These are phyloP conservation scores for Echinops telfairi DNA, from an alignment of 2,113 vertebrate genomes.

Conservation along the genomic window DNA sequence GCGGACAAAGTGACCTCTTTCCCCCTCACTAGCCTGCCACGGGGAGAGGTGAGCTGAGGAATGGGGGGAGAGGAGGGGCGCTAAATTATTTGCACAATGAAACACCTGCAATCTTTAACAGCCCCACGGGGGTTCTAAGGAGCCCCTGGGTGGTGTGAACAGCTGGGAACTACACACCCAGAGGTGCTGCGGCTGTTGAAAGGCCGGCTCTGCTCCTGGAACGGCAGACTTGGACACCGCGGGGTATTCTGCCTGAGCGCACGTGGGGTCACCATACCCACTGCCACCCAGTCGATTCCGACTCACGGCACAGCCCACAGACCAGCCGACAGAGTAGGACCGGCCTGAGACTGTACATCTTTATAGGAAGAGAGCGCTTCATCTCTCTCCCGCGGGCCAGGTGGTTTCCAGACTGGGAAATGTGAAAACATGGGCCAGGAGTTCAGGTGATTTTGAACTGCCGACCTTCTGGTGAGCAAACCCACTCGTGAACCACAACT, in stretches of 20 bases:
- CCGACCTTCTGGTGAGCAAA: too few species aligned
- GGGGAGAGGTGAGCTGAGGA: background rate
- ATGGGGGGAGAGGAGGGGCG: too few species aligned
- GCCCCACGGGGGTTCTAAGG: background rate
- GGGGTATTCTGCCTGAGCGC: background rate
- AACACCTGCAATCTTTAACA: constrained; percentile 6
- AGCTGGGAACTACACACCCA: background rate
- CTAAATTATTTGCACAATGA: constrained; percentile 3
- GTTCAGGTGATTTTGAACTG: too few species aligned
- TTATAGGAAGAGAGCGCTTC: too few species aligned
- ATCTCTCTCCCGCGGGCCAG: too few species aligned
- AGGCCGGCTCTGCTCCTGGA: background rate
- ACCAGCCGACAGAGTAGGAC: too few species aligned
- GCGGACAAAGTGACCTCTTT: background rate
- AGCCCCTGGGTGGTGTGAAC: background rate
- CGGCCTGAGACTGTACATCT: too few species aligned
- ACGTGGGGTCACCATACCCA: background rate
- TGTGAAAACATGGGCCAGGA: too few species aligned
- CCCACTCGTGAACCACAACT: too few species aligned
- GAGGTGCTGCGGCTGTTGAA: background rate
- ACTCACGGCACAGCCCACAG: too few species aligned
- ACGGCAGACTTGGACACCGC: background rate
- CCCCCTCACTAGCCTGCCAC: background rate
- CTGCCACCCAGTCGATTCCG: too few species aligned
- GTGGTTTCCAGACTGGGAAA: too few species aligned